Evolutionary conservation across 1,140 invertebrate species (phyloP), one percentile per base, ranked within the genome.

Genomic region (Galleria mellonella): DNA sequence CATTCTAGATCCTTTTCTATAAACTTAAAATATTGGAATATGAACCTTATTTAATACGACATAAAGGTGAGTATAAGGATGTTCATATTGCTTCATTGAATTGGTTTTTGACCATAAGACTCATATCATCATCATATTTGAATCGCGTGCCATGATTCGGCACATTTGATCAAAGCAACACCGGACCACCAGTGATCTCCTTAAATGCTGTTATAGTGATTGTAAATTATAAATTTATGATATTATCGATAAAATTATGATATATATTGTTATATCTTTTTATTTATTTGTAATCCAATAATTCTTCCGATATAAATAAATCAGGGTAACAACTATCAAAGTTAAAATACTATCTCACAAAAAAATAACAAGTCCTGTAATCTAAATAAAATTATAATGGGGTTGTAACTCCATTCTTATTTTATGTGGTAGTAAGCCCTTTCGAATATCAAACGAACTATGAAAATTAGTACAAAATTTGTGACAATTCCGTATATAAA

Each of bases 111-210:
- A 51, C 56, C 57, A 62, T 62, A 77, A 81, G 72, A 78, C 69
- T 69, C 71, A 72, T 79, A 81, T 81, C 72, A 70, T 69, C 63
- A 61, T 79, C 75, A 74, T 74, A 75, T 79, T 72, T 71, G 73
- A 81, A 83, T 73, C 76, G 72, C 76, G 77, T 81, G 75, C 77
- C 63, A 61, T 84, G 79, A 84, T 77, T 79, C 77, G 75, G 79
- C 79, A 66, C 70, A 73, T 71, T 74, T 65, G 67, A 67, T 83
- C 74, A 78, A 74, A 79, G 70, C 56, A 62, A 39, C 50, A 66
- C 54, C 59, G 67, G 77, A 84, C 79, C 79, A 84, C 79, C 79
- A 73, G 65, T 71, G 77, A 65, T 62, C 57, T 51, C 55, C 53
- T 55, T 61, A 49, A 63, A 55, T 55, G 39, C 43, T 44, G 37